These are phyloP conservation scores for Chironomus striatipennis DNA, from an alignment of 1,140 invertebrate genomes.

Conservation along the genomic window DNA sequence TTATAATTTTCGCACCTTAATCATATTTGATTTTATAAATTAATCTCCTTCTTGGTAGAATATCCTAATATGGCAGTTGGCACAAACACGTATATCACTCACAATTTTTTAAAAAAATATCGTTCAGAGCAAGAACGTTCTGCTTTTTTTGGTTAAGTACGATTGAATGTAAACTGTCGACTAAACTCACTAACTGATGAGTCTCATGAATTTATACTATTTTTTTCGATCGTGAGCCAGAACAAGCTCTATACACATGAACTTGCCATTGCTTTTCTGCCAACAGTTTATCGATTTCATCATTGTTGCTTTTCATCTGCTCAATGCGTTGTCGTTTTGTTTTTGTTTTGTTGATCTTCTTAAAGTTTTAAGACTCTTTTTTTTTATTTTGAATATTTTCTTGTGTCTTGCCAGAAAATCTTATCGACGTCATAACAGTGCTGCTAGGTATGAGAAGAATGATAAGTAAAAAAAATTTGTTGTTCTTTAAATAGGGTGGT, in stretches of 20 bases:
- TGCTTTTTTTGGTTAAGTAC: not conserved
- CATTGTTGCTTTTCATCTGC: not conserved
- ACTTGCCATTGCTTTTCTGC: not conserved
- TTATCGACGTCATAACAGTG: not conserved
- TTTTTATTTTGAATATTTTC: too few relatives aligned
- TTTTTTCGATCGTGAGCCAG: not conserved
- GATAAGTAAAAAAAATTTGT: too few relatives aligned
- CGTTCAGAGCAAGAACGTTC: not conserved
- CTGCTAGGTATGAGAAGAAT: not conserved
- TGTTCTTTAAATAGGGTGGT: not conserved
- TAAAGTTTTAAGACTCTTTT: not conserved
- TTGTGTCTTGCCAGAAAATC: not conserved
- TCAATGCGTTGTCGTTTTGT: not conserved
- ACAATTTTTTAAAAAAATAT: not conserved
- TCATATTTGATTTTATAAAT: not conserved
- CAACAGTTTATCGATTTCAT: too few relatives aligned
- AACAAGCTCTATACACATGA: not conserved
- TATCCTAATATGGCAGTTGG: conserved; percentile 9
- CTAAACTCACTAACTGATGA: not conserved
- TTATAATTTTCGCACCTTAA: not conserved
- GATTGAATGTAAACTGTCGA: not conserved
- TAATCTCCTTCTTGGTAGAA: not conserved
- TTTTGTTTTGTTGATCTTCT: not conserved
- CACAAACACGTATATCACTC: not conserved
- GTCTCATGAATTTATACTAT: conserved; percentile 17